These are phyloP conservation scores for Halocynthia aurantium DNA, from an alignment of 23 tunicate genomes.

Conservation along the genomic window DNA sequence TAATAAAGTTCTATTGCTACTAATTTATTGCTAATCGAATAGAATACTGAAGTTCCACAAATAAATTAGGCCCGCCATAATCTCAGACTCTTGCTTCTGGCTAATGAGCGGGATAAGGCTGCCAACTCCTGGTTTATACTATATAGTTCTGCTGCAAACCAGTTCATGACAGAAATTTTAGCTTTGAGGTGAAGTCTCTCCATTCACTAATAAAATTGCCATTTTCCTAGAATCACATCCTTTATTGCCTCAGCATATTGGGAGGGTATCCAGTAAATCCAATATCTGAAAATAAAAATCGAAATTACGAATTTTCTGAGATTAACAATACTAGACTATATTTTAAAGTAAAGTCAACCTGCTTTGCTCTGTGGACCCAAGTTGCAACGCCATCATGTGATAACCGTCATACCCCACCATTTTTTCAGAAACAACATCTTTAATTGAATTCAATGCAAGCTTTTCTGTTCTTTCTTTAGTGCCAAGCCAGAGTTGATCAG, in stretches of 20 bases:
- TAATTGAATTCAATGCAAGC: slow-evolving; percentile 56
- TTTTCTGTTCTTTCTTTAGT: slow-evolving; percentile 92
- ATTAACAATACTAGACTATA: no score
- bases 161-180: no score
- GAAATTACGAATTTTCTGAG: no score
- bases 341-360: slow-evolving; percentile 27
- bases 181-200: neutral
- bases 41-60: no score
- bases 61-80: no score
- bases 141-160: no score
- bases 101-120: no score
- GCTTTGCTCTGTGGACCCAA: slow-evolving; percentile 95
- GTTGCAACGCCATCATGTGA: slow-evolving; percentile 74
- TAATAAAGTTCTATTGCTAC: no score
- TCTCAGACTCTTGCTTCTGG: no score
- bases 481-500: slow-evolving; percentile 79
- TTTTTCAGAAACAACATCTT: slow-evolving; percentile 63
- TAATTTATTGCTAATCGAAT: no score
- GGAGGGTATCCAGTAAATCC: slow-evolving; percentile 96
- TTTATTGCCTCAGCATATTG: slow-evolving; percentile 81
- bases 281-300: slow-evolving; percentile 49
- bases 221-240: slow-evolving; percentile 60
- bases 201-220: slow-evolving; percentile 31
- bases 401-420: slow-evolving; percentile 67
- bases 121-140: no score